Percentiles rank a stretch among this genome's conserved stretches.
Evolutionary conservation across 2,113 vertebrate species (phyloP).

Genomic region (Strix aluco): DNA sequence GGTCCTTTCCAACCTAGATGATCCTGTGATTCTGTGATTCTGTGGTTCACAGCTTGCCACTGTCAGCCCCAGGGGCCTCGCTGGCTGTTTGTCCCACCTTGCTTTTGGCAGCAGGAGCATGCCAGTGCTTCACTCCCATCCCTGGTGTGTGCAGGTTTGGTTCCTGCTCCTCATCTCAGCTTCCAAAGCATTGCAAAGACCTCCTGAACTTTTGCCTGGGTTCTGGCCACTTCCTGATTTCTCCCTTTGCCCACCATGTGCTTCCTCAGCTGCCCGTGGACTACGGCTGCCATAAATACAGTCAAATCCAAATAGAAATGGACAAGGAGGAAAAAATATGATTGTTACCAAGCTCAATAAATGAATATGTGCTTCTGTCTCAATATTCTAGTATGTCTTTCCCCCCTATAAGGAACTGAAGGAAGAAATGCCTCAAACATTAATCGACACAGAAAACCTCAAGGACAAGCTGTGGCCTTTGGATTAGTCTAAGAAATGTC

Average conservation of each 20-base stretch:
- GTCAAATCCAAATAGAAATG: not conserved
- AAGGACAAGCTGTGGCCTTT: too few species aligned
- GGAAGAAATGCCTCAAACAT: too few species aligned
- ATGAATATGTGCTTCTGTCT: not conserved
- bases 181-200: not conserved
- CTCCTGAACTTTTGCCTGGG: not conserved
- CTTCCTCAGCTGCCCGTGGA: not conserved
- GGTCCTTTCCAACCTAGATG: too few species aligned
- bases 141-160: not conserved
- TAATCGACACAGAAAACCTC: too few species aligned
- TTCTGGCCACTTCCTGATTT: not conserved
- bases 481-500: too few species aligned
- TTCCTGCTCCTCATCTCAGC: accelerated
- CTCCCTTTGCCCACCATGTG: not conserved
- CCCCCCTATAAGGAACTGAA: too few species aligned
- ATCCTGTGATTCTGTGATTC: too few species aligned
- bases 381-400: not conserved
- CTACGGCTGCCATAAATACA: not conserved
- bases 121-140: not conserved
- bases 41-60: not conserved
- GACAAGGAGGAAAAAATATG: not conserved
- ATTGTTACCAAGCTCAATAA: not conserved
- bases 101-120: not conserved
- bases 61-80: accelerated
- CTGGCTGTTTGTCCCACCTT: not conserved